Percentiles rank a stretch among this genome's conserved stretches.
phyloP scores from a whole-genome alignment of 2,113 vertebrate species.

The Paramormyrops kingsleyae region DNA sequence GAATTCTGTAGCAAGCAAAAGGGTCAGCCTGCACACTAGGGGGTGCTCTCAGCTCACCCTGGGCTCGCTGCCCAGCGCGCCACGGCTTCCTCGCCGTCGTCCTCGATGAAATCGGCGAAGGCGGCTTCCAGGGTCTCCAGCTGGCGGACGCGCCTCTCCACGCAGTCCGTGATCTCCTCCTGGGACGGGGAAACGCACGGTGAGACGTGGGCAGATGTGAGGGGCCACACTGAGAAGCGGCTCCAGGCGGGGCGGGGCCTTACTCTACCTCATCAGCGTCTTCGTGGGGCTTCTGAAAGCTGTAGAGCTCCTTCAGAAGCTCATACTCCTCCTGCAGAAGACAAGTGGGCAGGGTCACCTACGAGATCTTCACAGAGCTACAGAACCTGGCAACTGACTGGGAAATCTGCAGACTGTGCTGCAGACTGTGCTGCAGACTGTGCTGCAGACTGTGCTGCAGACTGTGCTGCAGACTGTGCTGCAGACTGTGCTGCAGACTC shows the following conservation, averaged over 20 bases:
- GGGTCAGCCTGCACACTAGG: neutral
- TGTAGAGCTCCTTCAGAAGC: slow-evolving; percentile 81
- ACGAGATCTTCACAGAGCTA: neutral
- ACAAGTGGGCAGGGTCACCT: slow-evolving; percentile 12
- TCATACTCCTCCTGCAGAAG: slow-evolving; percentile 74
- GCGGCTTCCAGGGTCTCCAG: slow-evolving; percentile 87
- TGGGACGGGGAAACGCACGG: slow-evolving; percentile 8
- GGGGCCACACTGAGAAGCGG: neutral
- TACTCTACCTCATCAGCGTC: slow-evolving; percentile 67
- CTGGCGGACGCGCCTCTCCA: slow-evolving; percentile 75
- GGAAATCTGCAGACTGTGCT: neutral
- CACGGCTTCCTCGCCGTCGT: slow-evolving; percentile 72
- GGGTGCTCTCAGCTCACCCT: slow-evolving; percentile 48
- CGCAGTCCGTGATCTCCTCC: slow-evolving; percentile 73
- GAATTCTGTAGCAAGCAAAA: neutral
- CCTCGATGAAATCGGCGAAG: slow-evolving; percentile 86
- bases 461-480: neutral
- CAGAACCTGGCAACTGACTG: too few relatives aligned
- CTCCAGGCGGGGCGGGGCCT: neutral
- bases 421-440: neutral
- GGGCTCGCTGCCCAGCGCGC: slow-evolving; percentile 71
- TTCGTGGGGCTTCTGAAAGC: slow-evolving; percentile 70
- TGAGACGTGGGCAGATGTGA: neutral
- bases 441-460: neutral
- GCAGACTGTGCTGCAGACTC: neutral